These are phyloP conservation scores for Anas capensis DNA, from an alignment of 2,797 vertebrate species.

Conservation along the genomic window DNA sequence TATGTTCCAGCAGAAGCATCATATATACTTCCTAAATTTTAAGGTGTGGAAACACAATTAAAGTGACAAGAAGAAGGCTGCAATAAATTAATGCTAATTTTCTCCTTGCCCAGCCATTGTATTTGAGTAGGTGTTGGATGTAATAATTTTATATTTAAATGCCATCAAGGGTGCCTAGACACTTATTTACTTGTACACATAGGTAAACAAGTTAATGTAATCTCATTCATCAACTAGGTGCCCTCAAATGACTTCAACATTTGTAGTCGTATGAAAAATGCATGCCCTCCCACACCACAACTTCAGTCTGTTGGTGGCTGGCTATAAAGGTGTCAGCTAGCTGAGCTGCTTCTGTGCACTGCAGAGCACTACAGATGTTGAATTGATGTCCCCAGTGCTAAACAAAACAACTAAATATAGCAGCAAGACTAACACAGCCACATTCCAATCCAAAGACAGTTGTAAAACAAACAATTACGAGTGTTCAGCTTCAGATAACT, in stretches of 20 bases:
- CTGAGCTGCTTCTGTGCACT: neutral
- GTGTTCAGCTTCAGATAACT: neutral
- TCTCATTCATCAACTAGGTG: neutral
- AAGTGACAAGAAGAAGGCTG: neutral
- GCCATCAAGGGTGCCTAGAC: neutral
- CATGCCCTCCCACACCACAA: neutral
- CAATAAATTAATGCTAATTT: neutral
- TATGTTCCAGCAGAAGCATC: neutral
- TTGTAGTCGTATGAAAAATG: neutral
- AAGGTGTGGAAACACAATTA: neutral
- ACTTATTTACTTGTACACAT: neutral
- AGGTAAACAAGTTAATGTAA: neutral
- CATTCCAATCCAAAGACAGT: neutral
- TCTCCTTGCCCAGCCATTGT: neutral
- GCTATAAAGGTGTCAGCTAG: neutral
- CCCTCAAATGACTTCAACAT: neutral
- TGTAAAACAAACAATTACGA: constrained; percentile 15
- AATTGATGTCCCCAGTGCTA: neutral
- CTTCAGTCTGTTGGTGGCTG: neutral
- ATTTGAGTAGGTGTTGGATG: neutral
- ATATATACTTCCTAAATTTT: neutral
- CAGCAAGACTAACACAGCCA: neutral
- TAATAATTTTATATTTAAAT: neutral
- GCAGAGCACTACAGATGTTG: neutral
- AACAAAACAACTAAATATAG: constrained; percentile 1